These are phyloP conservation scores for Xiphophorus birchmanni DNA, from an alignment of 2,797 vertebrate genomes.

Conservation along the genomic window DNA sequence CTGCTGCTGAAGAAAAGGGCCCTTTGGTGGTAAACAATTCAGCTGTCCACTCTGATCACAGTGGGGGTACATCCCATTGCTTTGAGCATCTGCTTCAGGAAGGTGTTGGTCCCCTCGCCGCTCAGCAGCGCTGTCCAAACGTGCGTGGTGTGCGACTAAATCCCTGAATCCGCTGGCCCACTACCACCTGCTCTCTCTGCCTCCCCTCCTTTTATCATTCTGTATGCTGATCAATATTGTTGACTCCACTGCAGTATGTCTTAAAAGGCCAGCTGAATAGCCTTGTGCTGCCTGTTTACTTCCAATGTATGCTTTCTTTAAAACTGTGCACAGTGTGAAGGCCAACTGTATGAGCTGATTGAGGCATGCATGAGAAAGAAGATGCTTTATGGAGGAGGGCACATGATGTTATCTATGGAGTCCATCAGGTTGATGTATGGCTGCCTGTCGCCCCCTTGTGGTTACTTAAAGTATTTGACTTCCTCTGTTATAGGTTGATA, in stretches of 20 bases:
- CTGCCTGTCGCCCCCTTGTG: conserved; percentile 71
- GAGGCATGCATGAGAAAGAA: conserved; percentile 48
- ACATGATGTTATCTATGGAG: conserved; percentile 11
- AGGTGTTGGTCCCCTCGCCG: conserved; percentile 58
- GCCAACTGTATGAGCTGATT: conserved; percentile 63
- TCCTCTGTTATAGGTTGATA: background rate
- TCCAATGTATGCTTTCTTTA: conserved; percentile 53
- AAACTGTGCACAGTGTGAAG: conserved; percentile 49
- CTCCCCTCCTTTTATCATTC: conserved; percentile 64
- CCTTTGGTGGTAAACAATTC: conserved; percentile 81
- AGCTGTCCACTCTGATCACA: conserved; percentile 82
- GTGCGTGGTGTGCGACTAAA: conserved; percentile 65
- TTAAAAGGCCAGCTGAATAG: conserved; percentile 60
- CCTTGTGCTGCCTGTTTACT: conserved; percentile 53
- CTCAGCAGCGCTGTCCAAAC: conserved; percentile 60
- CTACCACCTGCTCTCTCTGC: conserved; percentile 78
- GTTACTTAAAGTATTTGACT: background rate
- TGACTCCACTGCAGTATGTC: conserved; percentile 63
- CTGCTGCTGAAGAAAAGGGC: conserved; percentile 75
- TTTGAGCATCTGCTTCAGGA: conserved; percentile 78
- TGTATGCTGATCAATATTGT: conserved; percentile 72
- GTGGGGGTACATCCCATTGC: conserved; percentile 79
- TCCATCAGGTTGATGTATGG: conserved; percentile 22
- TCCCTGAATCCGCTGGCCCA: conserved; percentile 70
- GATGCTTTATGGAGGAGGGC: conserved; percentile 50